Base-by-base conservation (phyloP, 2,113 vertebrate species). In the Clarias magur region DNA sequence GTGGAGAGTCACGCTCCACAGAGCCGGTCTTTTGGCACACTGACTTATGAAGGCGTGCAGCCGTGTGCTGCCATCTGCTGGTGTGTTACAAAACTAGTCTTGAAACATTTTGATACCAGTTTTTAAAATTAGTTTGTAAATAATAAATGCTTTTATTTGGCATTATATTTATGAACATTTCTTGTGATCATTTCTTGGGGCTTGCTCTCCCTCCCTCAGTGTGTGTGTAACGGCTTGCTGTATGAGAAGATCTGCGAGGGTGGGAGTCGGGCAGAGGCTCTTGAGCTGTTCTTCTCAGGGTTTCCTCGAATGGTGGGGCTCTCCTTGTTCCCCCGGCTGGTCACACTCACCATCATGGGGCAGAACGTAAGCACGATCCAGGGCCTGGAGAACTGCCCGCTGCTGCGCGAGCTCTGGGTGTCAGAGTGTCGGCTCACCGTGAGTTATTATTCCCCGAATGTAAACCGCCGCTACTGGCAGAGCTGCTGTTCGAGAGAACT, bases 231-330 rank as follows among this genome's bases (percentile, higher is more conserved):
- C 91, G 95, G 96, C 80, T 89, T 96, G 0, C 93, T 88, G 85
- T 95, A 94, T 88, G 96, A 97, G 78, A 94, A 93, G n/a, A 17
- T 95, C 89, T 90, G 88, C 88, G 89, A 95, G 90, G 94, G 96
- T 59, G 94, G 94, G 88, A 87, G 92, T 70, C 89, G 86, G 80
- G 81, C 92, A 82, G 90, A 80, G 60, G 94, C 92, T 59, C 90
- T 98, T 89, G 94, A 97, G 91, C 95, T 97, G 91, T 97, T 97
- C 93, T 97, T 97, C 91, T 96, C 94, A 54, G 96, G 95, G 75
- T 96, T 95, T 86, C 94, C 96, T 0, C 91, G 87, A 53, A 96
- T 96, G 92, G 91, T 94, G n/a, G 95, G 95, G 60, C 95, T 96
- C 4, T 95, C 95, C 59, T 92, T 94, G 67, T 98, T 96, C 89